Base-by-base conservation (phyloP, 1,140 invertebrate genomes). In the Pristionchus pacificus region DNA sequence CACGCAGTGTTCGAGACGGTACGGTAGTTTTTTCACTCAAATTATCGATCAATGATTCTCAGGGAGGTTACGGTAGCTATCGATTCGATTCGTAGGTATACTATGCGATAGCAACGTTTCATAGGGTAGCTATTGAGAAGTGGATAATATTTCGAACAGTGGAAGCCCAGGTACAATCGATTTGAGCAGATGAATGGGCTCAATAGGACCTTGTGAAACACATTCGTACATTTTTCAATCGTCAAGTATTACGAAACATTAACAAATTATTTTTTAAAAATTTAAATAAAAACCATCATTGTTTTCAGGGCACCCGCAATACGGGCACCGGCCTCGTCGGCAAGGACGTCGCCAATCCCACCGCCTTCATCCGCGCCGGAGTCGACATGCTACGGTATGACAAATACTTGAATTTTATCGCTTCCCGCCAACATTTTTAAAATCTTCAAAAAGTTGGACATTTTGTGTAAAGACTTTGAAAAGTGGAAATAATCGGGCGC, bases 321-420 rank as follows among this genome's bases (percentile, higher is more conserved):
- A 95, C 93, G 32, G 93, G 93, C 62, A 92, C 92, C 49, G 89
- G 90, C 0, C 92, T 96, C 77, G 92, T 92, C 65, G 93, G 93
- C 64, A 95, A 93, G 84, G 95, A 98, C 85, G 90, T 97, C 62
- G 96, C 96, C 0, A 99, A 99, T 86, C 97, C 97, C 25, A 84
- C 80, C 19, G 81, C 81, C 13, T 81, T 81, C 61, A 77, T 81
- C 49, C 72, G 81, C 25, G 80, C 81, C n/a, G 70, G 74, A 29
- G 68, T 78, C 6, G 70, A 71, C 49, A 78, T 80, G 75, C 68
- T 82, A 33, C 62, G 78, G 31, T 69, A 68, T 60, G 25, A 15
- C 15, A 65, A 27, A 25, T 32, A 19, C 29, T 25, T 61, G 14
- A 28, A 14, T 13, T 60, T 0, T 58, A 58, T 65, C n/a, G n/a